These are phyloP conservation scores for Oxystoma pomonae DNA, from an alignment of 2,888 invertebrate genomes.

Conservation along the genomic window DNA sequence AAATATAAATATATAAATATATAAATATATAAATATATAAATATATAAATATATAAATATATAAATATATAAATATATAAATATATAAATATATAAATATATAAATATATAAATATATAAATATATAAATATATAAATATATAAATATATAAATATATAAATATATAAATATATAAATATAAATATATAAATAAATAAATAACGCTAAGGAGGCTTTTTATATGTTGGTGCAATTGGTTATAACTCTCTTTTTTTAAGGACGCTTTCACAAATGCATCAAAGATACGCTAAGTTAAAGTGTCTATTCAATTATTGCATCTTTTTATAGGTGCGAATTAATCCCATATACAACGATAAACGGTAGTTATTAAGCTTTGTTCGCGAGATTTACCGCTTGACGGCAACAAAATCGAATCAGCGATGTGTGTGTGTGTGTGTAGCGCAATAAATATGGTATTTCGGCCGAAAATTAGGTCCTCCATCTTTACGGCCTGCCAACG, in stretches of 20 bases:
- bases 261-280: too few species aligned
- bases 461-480: constrained; percentile 46
- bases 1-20: background rate
- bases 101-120: background rate
- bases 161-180: background rate
- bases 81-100: background rate
- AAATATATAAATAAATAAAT: too few species aligned
- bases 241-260: too few species aligned
- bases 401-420: background rate
- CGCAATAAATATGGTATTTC: constrained; percentile 31
- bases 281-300: too few species aligned
- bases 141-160: constrained; percentile 4
- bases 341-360: background rate
- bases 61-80: background rate
- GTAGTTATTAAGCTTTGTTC: background rate
- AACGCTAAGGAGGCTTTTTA: too few species aligned
- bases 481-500: constrained; percentile 47
- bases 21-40: background rate
- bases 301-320: too few species aligned
- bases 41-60: background rate
- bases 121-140: constrained; percentile 7
- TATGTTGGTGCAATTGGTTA: too few species aligned
- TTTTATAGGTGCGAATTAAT: background rate
- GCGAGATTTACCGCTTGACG: background rate
- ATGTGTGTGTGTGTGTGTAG: background rate